Conservation (phyloP, 2,797 vertebrate genomes). For the Myiotriccus ornatus region DNA sequence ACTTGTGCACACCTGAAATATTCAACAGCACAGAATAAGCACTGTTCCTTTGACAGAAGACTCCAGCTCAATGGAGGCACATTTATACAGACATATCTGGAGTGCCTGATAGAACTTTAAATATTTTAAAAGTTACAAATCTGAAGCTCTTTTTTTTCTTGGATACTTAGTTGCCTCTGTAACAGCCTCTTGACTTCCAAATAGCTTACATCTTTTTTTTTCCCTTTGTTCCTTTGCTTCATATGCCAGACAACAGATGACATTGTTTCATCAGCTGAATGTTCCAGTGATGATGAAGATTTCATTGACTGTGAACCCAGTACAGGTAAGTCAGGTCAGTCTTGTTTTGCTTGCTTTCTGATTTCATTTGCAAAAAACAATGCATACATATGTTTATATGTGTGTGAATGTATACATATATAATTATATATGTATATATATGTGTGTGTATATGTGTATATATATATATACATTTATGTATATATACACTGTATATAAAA, state of each 20-base stretch:
- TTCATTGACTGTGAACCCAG: slow-evolving; percentile 96
- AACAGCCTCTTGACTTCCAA: background rate
- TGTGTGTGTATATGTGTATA: slow-evolving; percentile 68
- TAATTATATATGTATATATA: slow-evolving; percentile 67
- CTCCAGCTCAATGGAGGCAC: background rate
- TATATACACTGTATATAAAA: slow-evolving; percentile 69
- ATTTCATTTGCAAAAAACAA: slow-evolving; percentile 85
- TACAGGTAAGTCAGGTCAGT: slow-evolving; percentile 99
- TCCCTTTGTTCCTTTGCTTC: background rate
- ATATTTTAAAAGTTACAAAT: background rate
- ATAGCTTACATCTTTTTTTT: background rate
- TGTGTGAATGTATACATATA: slow-evolving; percentile 72
- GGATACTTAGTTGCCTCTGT: background rate
- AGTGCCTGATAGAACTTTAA: background rate
- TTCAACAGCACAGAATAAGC: background rate
- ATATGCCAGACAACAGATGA: slow-evolving; percentile 89
- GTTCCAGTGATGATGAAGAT: slow-evolving; percentile 98
- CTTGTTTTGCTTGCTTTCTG: slow-evolving; percentile 85
- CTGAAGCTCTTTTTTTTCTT: background rate
- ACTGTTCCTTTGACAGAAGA: fast-evolving
- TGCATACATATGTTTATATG: slow-evolving; percentile 74
- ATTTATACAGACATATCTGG: background rate
- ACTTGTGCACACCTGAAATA: background rate
- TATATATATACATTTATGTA: slow-evolving; percentile 64
- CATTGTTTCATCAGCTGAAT: slow-evolving; percentile 96